phyloP scores from a whole-genome alignment of 2,888 invertebrate species.

The Orthosia gracilis region DNA sequence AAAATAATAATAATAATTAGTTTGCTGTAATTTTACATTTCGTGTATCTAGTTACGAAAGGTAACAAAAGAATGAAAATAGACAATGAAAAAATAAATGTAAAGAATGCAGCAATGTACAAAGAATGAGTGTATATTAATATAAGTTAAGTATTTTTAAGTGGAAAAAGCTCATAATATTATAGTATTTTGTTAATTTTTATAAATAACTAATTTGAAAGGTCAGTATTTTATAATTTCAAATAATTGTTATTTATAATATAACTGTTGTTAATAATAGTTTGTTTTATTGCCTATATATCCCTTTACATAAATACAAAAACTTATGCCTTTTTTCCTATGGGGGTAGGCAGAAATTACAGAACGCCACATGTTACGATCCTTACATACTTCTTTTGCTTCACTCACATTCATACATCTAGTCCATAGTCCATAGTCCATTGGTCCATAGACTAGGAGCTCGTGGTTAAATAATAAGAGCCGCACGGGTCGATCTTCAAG shows the following conservation, averaged over 20 bases:
- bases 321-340: too few species aligned
- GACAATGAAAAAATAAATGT: not conserved
- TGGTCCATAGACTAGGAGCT: too few species aligned
- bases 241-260: conserved; percentile 74
- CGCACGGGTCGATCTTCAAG: too few species aligned
- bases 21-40: conserved; percentile 27
- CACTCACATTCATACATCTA: too few species aligned
- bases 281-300: conserved; percentile 46
- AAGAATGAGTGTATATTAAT: conserved; percentile 35
- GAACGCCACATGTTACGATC: too few species aligned
- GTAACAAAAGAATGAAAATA: not conserved
- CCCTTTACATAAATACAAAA: too few species aligned
- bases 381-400: too few species aligned
- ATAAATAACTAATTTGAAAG: conserved; percentile 63
- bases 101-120: conserved; percentile 28
- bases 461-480: too few species aligned
- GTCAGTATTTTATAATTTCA: conserved; percentile 76
- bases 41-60: conserved; percentile 16
- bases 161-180: conserved; percentile 4
- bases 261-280: conserved; percentile 67
- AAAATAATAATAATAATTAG: not conserved
- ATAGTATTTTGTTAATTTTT: conserved; percentile 15
- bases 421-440: too few species aligned
- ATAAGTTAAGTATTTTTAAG: conserved; percentile 25
- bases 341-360: too few species aligned